phyloP scores from a whole-genome alignment of 2,888 invertebrate genomes.

The Bombylius discolor region DNA sequence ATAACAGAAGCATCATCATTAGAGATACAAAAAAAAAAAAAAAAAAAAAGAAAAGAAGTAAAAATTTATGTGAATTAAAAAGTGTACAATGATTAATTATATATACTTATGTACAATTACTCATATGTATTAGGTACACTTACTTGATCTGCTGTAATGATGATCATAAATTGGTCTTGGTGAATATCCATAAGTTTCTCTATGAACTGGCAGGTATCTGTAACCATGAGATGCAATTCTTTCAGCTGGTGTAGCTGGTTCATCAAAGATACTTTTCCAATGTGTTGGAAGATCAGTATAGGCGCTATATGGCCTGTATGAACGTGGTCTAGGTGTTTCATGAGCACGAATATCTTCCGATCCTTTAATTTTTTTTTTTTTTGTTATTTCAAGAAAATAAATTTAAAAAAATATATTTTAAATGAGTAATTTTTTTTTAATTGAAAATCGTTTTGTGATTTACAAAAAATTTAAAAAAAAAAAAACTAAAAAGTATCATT shows the following conservation, averaged over 20 bases:
- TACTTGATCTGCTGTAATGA: constrained; percentile 79
- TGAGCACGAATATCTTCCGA: constrained; percentile 86
- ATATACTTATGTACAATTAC: no score
- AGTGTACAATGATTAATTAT: no score
- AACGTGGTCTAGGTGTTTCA: constrained; percentile 61
- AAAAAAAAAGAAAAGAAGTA: not conserved
- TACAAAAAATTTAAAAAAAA: not conserved
- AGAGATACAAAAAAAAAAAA: not conserved
- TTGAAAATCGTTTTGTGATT: not conserved
- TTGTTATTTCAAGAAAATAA: constrained; percentile 2
- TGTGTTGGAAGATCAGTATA: constrained; percentile 59
- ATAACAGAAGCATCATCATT: no score
- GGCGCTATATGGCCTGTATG: constrained; percentile 51
- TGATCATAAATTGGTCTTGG: constrained; percentile 78
- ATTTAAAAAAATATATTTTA: not conserved
- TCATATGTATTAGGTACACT: constrained; percentile 37
- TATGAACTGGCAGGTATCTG: constrained; percentile 81
- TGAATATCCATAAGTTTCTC: constrained; percentile 80
- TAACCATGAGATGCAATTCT: constrained; percentile 79
- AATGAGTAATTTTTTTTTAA: not conserved
- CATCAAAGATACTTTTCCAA: constrained; percentile 80
- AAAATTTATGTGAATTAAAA: not conserved
- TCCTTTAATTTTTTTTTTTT: constrained; percentile 43
- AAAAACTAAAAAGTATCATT: constrained; percentile 15
- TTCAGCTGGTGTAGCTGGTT: constrained; percentile 65